Percentiles rank a stretch among this genome's conserved stretches.
phyloP scores from a whole-genome alignment of 2,113 vertebrate species.

The Ameiurus melas region DNA sequence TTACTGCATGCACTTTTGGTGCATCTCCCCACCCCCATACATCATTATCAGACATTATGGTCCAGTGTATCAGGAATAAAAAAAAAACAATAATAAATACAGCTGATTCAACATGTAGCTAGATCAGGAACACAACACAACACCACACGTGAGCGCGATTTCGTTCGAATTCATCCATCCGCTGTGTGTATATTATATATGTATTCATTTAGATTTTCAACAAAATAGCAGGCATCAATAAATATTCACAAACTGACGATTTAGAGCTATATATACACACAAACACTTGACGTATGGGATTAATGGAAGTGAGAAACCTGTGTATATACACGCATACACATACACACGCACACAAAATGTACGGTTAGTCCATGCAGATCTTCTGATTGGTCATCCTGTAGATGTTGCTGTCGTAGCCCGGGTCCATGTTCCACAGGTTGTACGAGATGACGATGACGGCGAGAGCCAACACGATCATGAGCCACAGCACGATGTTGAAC shows the following conservation, averaged over 20 bases:
- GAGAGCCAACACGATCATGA: no score
- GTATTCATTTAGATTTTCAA: background rate
- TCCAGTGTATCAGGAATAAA: no score
- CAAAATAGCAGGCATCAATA: constrained; percentile 41
- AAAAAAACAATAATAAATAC: constrained; percentile 47
- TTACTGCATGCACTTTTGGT: background rate
- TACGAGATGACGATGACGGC: no score
- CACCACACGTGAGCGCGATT: background rate
- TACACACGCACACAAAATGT: background rate
- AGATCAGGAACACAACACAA: background rate
- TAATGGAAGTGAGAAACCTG: background rate
- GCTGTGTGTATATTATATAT: constrained; percentile 29
- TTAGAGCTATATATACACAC: constrained; percentile 16
- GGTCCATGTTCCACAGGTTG: no score
- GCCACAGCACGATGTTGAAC: no score
- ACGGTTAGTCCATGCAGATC: constrained; percentile 89
- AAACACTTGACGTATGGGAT: background rate
- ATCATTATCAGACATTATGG: background rate
- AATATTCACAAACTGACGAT: constrained; percentile 34
- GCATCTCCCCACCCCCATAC: no score
- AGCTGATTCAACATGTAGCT: background rate
- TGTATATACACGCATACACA: constrained; percentile 16
- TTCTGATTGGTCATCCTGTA: constrained; percentile 99
- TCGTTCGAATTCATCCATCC: background rate
- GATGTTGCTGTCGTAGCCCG: constrained; percentile 98